Evolutionary conservation across 2,113 vertebrate species (phyloP), one percentile per base, ranked within the genome.

Genomic region (Thomomys bottae): DNA sequence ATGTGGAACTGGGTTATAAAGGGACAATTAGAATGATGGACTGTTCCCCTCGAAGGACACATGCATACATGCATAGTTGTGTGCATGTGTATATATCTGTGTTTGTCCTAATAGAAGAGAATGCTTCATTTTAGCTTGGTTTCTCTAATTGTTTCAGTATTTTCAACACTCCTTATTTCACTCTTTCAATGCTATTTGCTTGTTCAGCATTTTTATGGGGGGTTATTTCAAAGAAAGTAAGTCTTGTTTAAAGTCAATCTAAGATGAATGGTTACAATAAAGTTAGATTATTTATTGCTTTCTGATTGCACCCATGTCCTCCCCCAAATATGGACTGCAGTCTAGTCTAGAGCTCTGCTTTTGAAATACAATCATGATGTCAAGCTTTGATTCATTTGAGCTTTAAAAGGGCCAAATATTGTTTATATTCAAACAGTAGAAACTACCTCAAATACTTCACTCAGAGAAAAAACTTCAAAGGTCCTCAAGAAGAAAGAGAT

Each of bases 161-260:
- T 87, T 87, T 72, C 42, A 45, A 45, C 45, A 45, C 45, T 45
- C 6, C 49, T 30, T 84, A 70, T 66, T 64, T 86, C 54, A 45
- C 61, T 38, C 32, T n/a, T 82, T 18, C 90, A 10, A 70, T 57
- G 11, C n/a, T 64, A 49, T 54, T 87, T 78, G 59, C 40, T 90
- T 40, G 59, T 80, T 94, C 21, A 89, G 26, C 38, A 78, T 61
- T 36, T 64, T 5, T 59, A 23, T 45, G 49, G 40, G 15, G n/a
- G 20, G 49, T 34, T 88, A 63, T 85, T 90, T 85, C 49, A 75
- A 89, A n/a, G 40, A 83, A 95, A 91, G 36, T n/a, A n/a, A 84
- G 68, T 49, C 49, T 85, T 34, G 6, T 70, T 92, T 90, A 77
- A 89, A 92, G n/a, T 73, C 79, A 42, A 70, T 59, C 68, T 80